These are phyloP conservation scores for Volucella zonaria DNA, from an alignment of 2,888 invertebrate species.

Conservation along the genomic window DNA sequence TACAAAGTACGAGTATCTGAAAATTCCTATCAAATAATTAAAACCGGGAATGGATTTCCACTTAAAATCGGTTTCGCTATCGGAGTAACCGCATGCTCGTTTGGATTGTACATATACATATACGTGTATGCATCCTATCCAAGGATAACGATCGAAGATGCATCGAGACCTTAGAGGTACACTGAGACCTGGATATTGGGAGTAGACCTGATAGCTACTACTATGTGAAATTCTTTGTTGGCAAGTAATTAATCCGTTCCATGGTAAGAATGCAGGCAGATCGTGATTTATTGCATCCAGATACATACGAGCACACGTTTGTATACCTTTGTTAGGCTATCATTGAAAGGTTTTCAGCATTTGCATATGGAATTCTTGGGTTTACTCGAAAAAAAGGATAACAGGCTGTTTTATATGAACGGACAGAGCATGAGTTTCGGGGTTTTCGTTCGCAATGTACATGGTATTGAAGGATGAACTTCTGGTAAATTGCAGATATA, in stretches of 20 bases:
- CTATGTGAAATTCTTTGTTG: slow-evolving; percentile 48
- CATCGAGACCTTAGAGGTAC: slow-evolving; percentile 28
- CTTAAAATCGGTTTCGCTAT: slow-evolving; percentile 22
- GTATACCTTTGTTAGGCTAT: slow-evolving; percentile 13
- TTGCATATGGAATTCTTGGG: too few species aligned
- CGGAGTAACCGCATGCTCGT: slow-evolving; percentile 5
- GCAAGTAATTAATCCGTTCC: slow-evolving; percentile 49
- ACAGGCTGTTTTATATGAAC: too few species aligned
- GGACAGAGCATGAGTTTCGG: too few species aligned
- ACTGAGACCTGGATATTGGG: not conserved
- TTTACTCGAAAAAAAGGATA: too few species aligned
- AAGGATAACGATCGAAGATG: slow-evolving; percentile 45
- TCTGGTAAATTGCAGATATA: too few species aligned
- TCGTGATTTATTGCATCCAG: not conserved
- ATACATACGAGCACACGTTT: not conserved
- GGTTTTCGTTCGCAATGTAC: too few species aligned
- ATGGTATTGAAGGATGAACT: too few species aligned
- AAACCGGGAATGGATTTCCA: slow-evolving; percentile 53
- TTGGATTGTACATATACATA: too few species aligned
- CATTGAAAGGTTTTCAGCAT: slow-evolving; percentile 30
- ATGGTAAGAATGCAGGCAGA: not conserved
- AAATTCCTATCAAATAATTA: slow-evolving; percentile 70
- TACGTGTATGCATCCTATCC: slow-evolving; percentile 17
- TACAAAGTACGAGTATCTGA: slow-evolving; percentile 62
- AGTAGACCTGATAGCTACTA: not conserved